These are phyloP conservation scores for Crotalus horridus DNA, from an alignment of 2,113 vertebrate species.

Conservation along the genomic window DNA sequence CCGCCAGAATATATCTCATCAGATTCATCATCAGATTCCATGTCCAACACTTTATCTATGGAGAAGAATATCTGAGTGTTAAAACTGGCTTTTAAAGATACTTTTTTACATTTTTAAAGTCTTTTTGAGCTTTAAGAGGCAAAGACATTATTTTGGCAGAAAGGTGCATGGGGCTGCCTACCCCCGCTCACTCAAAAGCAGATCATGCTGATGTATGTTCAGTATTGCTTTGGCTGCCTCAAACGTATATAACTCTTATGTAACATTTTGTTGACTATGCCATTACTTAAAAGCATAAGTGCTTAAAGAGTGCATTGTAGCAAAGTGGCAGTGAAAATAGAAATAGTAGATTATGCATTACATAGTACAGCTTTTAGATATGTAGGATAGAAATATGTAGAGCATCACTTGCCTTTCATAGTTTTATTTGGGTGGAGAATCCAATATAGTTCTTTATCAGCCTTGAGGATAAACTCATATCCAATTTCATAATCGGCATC, in stretches of 20 bases:
- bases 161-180: not conserved
- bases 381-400: not conserved
- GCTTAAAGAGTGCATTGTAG: not conserved
- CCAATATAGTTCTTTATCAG: not conserved
- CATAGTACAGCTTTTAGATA: not conserved
- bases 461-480: not conserved
- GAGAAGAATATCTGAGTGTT: not conserved
- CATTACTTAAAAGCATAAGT: not conserved
- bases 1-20: not conserved
- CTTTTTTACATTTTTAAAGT: not conserved
- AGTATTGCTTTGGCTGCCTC: not conserved
- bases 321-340: not conserved
- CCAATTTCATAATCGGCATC: not conserved
- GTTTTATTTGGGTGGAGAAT: not conserved
- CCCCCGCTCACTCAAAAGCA: not conserved
- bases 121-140: not conserved
- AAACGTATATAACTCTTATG: not conserved
- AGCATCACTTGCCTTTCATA: not conserved
- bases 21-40: not conserved
- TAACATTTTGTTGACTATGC: not conserved
- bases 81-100: not conserved
- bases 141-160: not conserved
- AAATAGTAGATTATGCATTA: not conserved
- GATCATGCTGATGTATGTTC: not conserved
- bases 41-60: not conserved